Conservation (phyloP, 2,113 vertebrate species). For the Cairina moschata region DNA sequence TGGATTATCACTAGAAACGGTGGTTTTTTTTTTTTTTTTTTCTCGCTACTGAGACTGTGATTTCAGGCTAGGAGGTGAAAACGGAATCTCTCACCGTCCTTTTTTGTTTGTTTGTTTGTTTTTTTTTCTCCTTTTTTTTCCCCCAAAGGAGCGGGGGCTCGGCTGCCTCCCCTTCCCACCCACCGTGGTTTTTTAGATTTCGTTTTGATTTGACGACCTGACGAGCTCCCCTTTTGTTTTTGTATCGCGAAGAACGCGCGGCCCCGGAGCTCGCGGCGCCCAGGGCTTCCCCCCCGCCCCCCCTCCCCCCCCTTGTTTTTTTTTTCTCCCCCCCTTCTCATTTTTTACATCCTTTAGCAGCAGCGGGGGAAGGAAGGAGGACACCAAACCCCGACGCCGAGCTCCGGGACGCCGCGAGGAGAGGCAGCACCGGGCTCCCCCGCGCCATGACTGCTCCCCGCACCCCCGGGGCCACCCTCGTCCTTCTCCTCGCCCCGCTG, state of each 20-base stretch:
- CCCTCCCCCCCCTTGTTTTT: not conserved
- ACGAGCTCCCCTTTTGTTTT: slow-evolving; percentile 63
- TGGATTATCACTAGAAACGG: slow-evolving; percentile 65
- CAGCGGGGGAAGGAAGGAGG: no score
- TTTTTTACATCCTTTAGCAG: no score
- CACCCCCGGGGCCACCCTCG: no score
- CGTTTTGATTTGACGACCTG: not conserved
- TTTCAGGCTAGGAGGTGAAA: slow-evolving; percentile 56
- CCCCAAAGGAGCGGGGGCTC: not conserved
- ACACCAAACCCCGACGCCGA: no score
- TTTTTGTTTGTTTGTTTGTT: not conserved
- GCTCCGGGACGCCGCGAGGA: no score
- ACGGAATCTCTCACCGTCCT: slow-evolving; percentile 13
- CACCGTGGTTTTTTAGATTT: no score
- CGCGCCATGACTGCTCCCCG: no score
- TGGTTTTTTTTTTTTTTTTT: not conserved
- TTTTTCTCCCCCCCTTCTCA: not conserved
- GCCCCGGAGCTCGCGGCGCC: not conserved
- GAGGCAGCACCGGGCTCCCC: no score
- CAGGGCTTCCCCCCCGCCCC: not conserved
- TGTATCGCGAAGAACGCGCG: slow-evolving; percentile 53
- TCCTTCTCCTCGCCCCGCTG: no score
- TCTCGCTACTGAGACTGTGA: slow-evolving; percentile 73
- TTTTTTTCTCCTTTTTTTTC: not conserved
- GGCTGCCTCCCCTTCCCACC: no score